phyloP scores from a whole-genome alignment of 1,140 invertebrate genomes.

The Drosophila saltans region DNA sequence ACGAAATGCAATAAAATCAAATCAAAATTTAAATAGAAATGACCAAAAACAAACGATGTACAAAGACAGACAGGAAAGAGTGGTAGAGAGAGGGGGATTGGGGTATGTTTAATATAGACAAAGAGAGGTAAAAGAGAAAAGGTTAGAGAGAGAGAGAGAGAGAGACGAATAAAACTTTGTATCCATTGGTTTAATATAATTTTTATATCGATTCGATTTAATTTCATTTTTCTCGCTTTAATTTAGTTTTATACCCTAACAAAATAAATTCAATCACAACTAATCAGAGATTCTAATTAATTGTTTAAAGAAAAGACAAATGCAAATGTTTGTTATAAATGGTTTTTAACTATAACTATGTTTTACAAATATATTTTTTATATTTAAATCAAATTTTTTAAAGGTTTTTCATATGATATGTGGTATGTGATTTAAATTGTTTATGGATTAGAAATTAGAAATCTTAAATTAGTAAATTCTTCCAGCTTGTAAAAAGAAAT shows the following conservation, averaged over 20 bases:
- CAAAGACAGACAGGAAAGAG: constrained; percentile 32
- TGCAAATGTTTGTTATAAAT: too few species aligned
- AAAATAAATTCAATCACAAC: background rate
- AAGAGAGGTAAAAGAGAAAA: background rate
- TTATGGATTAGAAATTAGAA: too few species aligned
- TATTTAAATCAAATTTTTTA: too few species aligned
- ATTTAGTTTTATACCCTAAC: background rate
- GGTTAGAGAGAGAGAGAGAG: background rate
- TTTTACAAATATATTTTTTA: too few species aligned
- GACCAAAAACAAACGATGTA: constrained; percentile 60
- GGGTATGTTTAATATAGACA: background rate
- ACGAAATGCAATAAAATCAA: constrained; percentile 67
- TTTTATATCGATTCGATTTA: constrained; percentile 4
- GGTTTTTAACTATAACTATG: too few species aligned
- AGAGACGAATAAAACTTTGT: background rate
- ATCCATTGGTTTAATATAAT: background rate
- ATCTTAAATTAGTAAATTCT: too few species aligned
- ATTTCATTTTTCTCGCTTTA: background rate
- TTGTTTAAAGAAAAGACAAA: too few species aligned
- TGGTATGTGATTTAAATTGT: too few species aligned
- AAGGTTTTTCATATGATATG: too few species aligned
- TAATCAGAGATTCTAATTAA: too few species aligned
- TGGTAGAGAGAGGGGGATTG: background rate
- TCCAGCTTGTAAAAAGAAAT: too few species aligned
- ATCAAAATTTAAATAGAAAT: constrained; percentile 67